Percentiles rank a stretch among this genome's conserved stretches.
phyloP scores from a whole-genome alignment of 1,140 invertebrate genomes.

The Cecropterus lyciades region DNA sequence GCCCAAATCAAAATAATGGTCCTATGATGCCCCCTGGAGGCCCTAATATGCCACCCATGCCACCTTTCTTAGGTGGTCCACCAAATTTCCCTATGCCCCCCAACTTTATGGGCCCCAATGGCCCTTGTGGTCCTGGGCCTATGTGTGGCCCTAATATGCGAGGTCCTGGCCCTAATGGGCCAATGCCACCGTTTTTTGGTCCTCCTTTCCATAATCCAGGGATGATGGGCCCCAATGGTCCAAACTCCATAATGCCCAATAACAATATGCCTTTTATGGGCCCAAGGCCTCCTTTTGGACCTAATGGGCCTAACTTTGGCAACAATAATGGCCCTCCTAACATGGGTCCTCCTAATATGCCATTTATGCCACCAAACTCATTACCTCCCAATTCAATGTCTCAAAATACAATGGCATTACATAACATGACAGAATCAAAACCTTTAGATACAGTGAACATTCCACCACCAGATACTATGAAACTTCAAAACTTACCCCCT shows the following conservation, averaged over 20 bases:
- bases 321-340: constrained; percentile 41
- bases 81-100: constrained; percentile 70
- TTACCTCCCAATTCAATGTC: constrained; percentile 37
- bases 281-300: constrained; percentile 47
- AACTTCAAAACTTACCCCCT: constrained; percentile 67
- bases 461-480: constrained; percentile 62
- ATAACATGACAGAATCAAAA: constrained; percentile 57
- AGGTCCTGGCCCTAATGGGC: constrained; percentile 67
- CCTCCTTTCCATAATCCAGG: constrained; percentile 63
- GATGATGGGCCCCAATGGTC: constrained; percentile 69
- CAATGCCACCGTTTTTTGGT: constrained; percentile 71
- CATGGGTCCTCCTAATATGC: constrained; percentile 51
- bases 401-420: constrained; percentile 47
- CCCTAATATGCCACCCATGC: constrained; percentile 51
- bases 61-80: constrained; percentile 65
- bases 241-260: constrained; percentile 61
- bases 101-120: constrained; percentile 70
- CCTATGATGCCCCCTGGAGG: constrained; percentile 51
- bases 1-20: constrained; percentile 47
- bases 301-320: constrained; percentile 48
- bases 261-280: constrained; percentile 50
- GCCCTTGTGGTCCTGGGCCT: constrained; percentile 57
- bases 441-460: constrained; percentile 55
- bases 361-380: constrained; percentile 51
- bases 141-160: constrained; percentile 70